Evolutionary conservation across 2,113 vertebrate species (phyloP).

Genomic region (Mirza zaza): DNA sequence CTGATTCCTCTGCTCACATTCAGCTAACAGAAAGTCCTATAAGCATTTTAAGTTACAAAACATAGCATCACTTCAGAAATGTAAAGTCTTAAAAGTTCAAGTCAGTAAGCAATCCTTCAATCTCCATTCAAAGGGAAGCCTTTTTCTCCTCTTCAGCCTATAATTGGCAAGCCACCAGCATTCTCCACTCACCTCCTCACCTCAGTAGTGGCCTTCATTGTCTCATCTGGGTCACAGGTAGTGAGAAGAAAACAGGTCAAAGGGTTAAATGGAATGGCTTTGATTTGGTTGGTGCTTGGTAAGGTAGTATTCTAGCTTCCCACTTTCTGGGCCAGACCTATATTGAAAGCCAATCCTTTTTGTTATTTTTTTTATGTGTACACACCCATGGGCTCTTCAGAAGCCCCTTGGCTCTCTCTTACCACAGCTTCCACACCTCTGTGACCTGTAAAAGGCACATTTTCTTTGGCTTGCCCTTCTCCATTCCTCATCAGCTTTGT

Average conservation of each 20-base stretch:
- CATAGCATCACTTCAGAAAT: not conserved
- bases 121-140: not conserved
- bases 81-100: constrained; percentile 8
- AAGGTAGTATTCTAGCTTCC: not conserved
- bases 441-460: not conserved
- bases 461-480: not conserved
- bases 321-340: not conserved
- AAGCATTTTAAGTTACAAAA: not conserved
- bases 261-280: not conserved
- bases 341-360: not conserved
- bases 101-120: not conserved
- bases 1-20: not conserved
- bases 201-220: not conserved
- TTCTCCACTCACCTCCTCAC: not conserved
- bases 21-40: not conserved
- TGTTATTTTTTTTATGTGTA: not conserved
- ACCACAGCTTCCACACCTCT: not conserved
- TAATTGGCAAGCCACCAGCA: not conserved
- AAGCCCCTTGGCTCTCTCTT: not conserved
- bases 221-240: not conserved
- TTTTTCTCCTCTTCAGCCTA: not conserved
- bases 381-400: not conserved
- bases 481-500: not conserved
- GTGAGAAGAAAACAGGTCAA: not conserved
- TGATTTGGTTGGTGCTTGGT: not conserved